Evolutionary conservation across 2,113 vertebrate species (phyloP), one percentile per base, ranked within the genome.

Genomic region (Nicator chloris): DNA sequence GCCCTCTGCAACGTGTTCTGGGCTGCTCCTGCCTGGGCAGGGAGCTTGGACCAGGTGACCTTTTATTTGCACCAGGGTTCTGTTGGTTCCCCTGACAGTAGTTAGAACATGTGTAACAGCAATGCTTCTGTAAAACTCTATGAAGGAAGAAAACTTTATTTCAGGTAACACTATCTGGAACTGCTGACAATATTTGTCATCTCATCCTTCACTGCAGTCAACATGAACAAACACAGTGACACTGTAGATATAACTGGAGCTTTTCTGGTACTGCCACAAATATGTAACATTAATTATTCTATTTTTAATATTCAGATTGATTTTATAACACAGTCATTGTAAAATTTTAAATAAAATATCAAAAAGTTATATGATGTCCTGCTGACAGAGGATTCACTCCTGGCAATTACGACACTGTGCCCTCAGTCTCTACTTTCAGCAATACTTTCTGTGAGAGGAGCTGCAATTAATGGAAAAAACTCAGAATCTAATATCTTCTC

Each of bases 331-430:
- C 54, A 30, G 5, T 33, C 15, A 0, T 16, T 82, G 31, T 3
- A 56, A 83, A 68, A 18, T 28, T 68, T 33, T 47, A 33, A 70
- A 39, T 66, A 53, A 79, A 47, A 3, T 6, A 30, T 4, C 13
- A 27, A 24, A 50, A 79, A 60, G 19, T 70, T 65, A 4, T 2
- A 3, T 23, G 5, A n/a, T 13, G 5, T 39, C 19, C 39, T 63
- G n/a, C n/a, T 81, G 40, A 33, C 8, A 12, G 35, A 31, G 19
- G 24, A 42, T 37, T 57, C 15, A 10, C 1, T 39, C 11, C 9
- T 21, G 23, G 15, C 5, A 15, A 11, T 63, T 19, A 17, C 1
- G 1, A 23, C 3, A 1, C 4, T 7, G 10, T 53, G 13, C 26
- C 17, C 18, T n/a, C 42, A n/a, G 30, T 17, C 44, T 44, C 27